Percentiles rank a stretch among this genome's conserved stretches.
Evolutionary conservation across 2,113 vertebrate genomes (phyloP).

Genomic region (Crotalus tigris): DNA sequence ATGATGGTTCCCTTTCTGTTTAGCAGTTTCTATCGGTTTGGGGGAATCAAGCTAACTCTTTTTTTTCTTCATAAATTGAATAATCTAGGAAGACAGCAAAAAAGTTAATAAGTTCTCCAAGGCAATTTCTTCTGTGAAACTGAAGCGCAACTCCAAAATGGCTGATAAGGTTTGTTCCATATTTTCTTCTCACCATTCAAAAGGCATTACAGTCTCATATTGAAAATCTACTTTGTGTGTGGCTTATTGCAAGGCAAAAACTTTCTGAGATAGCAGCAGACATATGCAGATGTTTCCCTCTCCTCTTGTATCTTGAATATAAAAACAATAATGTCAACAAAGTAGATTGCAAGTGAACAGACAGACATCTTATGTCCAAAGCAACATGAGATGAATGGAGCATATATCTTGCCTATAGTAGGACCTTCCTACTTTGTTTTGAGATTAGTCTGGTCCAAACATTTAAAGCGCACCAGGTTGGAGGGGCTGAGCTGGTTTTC

Average conservation of each 20-base stretch:
- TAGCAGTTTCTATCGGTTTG: not conserved
- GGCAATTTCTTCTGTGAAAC: conserved; percentile 69
- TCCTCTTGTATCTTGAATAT: not conserved
- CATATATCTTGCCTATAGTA: not conserved
- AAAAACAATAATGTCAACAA: not conserved
- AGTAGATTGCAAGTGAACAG: not conserved
- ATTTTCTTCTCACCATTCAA: not conserved
- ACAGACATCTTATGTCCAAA: not conserved
- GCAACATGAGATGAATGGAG: not conserved
- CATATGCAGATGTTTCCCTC: not conserved
- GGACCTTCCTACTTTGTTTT: not conserved
- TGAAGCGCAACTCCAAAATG: conserved; percentile 65
- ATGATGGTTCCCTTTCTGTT: conserved; percentile 11
- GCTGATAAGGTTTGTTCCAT: conserved; percentile 63
- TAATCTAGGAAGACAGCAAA: conserved; percentile 55
- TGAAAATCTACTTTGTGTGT: not conserved
- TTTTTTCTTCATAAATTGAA: not conserved
- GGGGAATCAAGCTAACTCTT: not conserved
- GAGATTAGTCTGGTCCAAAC: not conserved
- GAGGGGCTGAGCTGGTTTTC: not conserved
- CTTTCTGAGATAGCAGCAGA: not conserved
- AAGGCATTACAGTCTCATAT: not conserved
- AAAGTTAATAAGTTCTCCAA: conserved; percentile 57
- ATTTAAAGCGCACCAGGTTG: not conserved
- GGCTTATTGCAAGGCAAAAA: not conserved